These are phyloP conservation scores for Cololabis saira DNA, from an alignment of 2,113 vertebrate species.

Conservation along the genomic window DNA sequence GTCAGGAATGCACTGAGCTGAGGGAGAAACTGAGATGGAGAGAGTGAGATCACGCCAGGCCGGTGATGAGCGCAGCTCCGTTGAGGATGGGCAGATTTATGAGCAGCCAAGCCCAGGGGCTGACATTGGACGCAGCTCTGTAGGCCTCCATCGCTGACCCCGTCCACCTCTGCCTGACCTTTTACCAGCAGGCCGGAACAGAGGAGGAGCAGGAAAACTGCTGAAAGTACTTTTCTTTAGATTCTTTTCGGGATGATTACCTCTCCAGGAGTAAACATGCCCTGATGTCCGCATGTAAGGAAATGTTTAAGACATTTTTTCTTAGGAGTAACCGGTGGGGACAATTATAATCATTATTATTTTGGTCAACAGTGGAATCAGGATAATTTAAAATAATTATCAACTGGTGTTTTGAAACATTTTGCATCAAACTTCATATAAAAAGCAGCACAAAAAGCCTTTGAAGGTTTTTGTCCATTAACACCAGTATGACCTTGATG, in stretches of 20 bases:
- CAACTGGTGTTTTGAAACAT: neutral
- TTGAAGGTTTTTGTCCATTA: neutral
- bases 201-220: neutral
- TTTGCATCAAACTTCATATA: neutral
- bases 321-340: no score
- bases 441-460: neutral
- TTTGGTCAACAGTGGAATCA: no score
- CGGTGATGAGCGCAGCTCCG: conserved; percentile 32
- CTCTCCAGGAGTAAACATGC: neutral
- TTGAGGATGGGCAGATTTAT: conserved; percentile 65
- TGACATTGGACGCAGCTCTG: conserved; percentile 34
- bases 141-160: conserved; percentile 27
- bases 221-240: neutral
- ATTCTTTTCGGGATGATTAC: neutral
- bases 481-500: no score
- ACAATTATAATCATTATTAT: no score
- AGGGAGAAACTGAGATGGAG: conserved; percentile 36
- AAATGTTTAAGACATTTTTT: neutral
- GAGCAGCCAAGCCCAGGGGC: conserved; percentile 38
- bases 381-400: no score
- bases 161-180: conserved; percentile 44
- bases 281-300: neutral
- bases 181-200: conserved; percentile 1
- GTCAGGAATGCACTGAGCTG: conserved; percentile 68
- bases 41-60: conserved; percentile 35